Evolutionary conservation across 2,113 vertebrate genomes (phyloP), one percentile per base, ranked within the genome.

Genomic region (Hiodon alosoides): DNA sequence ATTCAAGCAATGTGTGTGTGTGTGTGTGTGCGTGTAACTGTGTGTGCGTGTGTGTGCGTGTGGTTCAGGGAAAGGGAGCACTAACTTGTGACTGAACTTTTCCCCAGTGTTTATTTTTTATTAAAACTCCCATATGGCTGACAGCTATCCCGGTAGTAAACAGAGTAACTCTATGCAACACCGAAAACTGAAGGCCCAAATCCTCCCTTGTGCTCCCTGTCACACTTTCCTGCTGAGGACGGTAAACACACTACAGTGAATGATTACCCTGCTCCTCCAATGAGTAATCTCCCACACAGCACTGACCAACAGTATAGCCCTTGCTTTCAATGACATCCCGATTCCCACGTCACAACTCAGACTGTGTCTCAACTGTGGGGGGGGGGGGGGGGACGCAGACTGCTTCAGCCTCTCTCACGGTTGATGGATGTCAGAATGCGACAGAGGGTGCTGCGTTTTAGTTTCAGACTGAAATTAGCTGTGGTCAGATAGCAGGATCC

Each of bases 211-310:
- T 69, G 16, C 52, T 8, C 51, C 13, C 79, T 53, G 51, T 57
- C 58, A 17, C 46, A 46, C 76, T 69, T 46, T n/a, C 48, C 31
- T 16, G 7, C 11, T 62, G 7, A 52, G 67, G 65, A 81, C 77
- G 16, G 50, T 81, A 71, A 83, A 81, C 78, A 51, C 54, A 60
- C 54, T 58, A 46, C 6, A 71, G 77, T 85, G 16, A 83, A 84
- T 81, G 73, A 81, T 77, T 81, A 80, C 71, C 81, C 68, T 4
- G 53, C 8, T 53, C 70, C 71, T 73, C n/a, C 47, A 75, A 48
- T 60, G 47, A 57, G 76, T 76, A 74, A 74, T 71, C 54, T 69
- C 5, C 3, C 9, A 31, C 10, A 16, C 54, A 72, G 57, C 2
- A 13, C 57, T 59, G 57, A n/a, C 48, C 57, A 47, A 51, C 66